These are phyloP conservation scores for Notospermus geniculatus DNA, from an alignment of 1,140 invertebrate species.

Conservation along the genomic window DNA sequence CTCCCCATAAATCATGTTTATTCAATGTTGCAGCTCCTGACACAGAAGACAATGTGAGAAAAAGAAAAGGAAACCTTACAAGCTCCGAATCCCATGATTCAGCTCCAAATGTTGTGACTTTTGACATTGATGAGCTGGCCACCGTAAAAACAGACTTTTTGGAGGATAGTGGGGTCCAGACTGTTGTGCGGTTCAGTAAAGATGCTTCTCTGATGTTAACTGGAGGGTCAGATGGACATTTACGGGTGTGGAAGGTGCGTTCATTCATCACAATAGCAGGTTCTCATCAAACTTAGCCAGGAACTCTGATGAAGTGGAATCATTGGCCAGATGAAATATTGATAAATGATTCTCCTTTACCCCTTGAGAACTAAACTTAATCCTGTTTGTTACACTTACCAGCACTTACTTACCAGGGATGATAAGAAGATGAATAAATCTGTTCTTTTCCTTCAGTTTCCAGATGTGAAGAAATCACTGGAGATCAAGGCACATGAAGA, in stretches of 20 bases:
- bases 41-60: slow-evolving; percentile 13
- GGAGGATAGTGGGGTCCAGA: slow-evolving; percentile 75
- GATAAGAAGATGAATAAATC: neutral
- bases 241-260: slow-evolving; percentile 76
- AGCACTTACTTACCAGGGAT: neutral
- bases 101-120: slow-evolving; percentile 35
- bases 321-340: neutral
- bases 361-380: neutral
- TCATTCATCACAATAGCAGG: too few relatives aligned
- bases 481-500: slow-evolving; percentile 73
- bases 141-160: slow-evolving; percentile 58
- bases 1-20: too few relatives aligned
- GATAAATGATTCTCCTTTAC: neutral
- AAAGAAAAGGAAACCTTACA: slow-evolving; percentile 27
- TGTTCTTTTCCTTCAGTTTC: slow-evolving; percentile 61
- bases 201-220: slow-evolving; percentile 79
- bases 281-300: too few relatives aligned
- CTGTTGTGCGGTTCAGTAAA: slow-evolving; percentile 78
- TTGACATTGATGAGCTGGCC: slow-evolving; percentile 54
- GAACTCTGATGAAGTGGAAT: neutral
- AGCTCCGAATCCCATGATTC: neutral
- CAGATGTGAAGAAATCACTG: slow-evolving; percentile 68
- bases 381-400: neutral
- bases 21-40: neutral
- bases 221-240: slow-evolving; percentile 82